A percentile compares a stretch with the other conserved stretches of the same genome.
Conservation (phyloP, 1,140 invertebrate species). For the Trichomalopsis sarcophagae region DNA sequence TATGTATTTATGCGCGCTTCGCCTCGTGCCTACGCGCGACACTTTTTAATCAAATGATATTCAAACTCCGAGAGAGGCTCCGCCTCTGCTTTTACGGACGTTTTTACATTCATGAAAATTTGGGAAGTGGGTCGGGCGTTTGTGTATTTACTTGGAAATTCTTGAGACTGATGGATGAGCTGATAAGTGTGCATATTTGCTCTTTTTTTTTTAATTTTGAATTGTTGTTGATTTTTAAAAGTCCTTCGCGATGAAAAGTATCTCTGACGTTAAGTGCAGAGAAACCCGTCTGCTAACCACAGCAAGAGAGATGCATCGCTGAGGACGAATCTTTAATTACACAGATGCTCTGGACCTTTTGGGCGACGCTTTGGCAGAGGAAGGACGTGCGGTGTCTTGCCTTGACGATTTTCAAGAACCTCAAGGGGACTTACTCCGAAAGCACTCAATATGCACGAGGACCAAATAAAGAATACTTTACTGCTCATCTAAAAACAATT, state of each 20-base stretch:
- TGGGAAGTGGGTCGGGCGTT: not conserved
- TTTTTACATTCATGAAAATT: constrained; percentile 32
- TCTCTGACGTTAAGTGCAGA: too few relatives aligned
- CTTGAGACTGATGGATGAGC: not conserved
- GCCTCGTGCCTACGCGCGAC: not conserved
- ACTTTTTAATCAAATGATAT: constrained; percentile 33
- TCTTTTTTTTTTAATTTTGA: too few relatives aligned
- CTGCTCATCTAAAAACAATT: not conserved
- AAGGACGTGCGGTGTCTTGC: not conserved
- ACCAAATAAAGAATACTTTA: not conserved
- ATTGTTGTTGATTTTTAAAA: too few relatives aligned
- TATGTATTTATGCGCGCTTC: not conserved
- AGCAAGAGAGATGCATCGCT: too few relatives aligned
- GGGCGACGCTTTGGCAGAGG: not conserved
- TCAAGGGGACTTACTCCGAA: not conserved
- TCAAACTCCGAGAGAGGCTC: not conserved
- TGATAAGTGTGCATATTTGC: not conserved
- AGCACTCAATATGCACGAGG: too few relatives aligned
- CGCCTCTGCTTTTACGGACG: not conserved
- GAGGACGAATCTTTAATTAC: too few relatives aligned
- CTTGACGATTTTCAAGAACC: not conserved
- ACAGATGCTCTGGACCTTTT: too few relatives aligned
- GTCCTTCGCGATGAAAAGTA: too few relatives aligned
- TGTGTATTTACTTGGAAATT: not conserved
- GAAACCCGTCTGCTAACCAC: too few relatives aligned